Base-by-base conservation (phyloP, 2,113 vertebrate genomes). In the Nothoprocta pentlandii region DNA sequence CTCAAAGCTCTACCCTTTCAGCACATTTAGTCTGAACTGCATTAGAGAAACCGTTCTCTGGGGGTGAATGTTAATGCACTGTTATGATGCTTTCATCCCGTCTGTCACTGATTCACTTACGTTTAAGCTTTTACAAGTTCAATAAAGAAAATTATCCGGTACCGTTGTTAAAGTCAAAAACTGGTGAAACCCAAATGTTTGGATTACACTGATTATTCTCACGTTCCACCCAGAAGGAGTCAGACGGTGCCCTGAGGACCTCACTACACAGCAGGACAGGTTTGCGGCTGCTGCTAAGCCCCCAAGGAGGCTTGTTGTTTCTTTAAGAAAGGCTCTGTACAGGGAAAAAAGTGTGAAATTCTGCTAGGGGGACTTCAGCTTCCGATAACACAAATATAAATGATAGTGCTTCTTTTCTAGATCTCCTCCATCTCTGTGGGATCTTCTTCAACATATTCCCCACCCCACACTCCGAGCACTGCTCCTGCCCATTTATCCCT, bases 61-160 rank as follows among this genome's bases (percentile, higher is more conserved):
- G 80, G 80, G 92, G 80, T 67, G 76, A 79, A 97, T 93, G 59
- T 77, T 86, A 94, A 95, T 89, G 49, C 56, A 74, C 70, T 67
- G 70, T 66, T 86, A 78, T 79, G 58, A 76, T 87, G 74, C 94
- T 96, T 92, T 97, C 87, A 90, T 93, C 78, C 80, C 67, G 91
- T 93, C 91, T 80, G 39, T 76, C 92, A 88, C 85, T 61, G 89
- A 90, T 91, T 87, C 89, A 83, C 81, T 95, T 96, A 62, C 1
- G 58, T 86, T 94, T 86, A 94, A 97, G 89, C 83, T 85, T 67
- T 47, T 71, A 47, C 70, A 90, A 94, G 85, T 93, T 94, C 91
- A 96, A 93, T 94, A 85, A 85, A 89, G 93, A 90, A 94, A 95
- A 96, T 90, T 69, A 90, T 69, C 73, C 36, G 68, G 39, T 46